These are phyloP conservation scores for Rana temporaria DNA, from an alignment of 2,113 vertebrate species.

Conservation along the genomic window DNA sequence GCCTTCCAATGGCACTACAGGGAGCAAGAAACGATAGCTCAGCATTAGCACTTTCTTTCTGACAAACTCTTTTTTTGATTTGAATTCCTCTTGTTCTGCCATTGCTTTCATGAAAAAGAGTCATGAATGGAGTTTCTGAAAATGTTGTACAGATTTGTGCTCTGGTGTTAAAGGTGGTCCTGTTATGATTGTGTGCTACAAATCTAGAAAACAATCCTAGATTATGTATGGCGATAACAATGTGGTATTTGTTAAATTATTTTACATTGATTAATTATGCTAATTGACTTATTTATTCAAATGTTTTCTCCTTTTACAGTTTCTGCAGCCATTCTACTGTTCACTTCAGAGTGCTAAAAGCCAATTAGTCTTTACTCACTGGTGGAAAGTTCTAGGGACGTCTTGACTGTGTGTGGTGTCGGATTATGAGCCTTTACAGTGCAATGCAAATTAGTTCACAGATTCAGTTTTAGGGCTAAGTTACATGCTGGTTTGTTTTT, in stretches of 20 bases:
- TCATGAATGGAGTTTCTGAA: not conserved
- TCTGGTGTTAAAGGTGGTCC: not conserved
- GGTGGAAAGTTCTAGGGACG: not conserved
- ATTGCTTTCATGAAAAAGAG: constrained; percentile 3
- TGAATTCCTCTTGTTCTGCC: not conserved
- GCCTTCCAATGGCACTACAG: constrained; percentile 64
- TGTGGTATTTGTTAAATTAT: not conserved
- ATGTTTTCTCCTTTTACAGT: not conserved
- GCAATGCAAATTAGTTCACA: too few species aligned
- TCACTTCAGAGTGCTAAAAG: too few species aligned
- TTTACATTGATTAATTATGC: not conserved
- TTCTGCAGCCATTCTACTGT: not conserved
- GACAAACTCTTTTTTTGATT: constrained; percentile 2
- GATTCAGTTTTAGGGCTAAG: too few species aligned
- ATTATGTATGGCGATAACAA: not conserved
- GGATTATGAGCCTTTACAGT: too few species aligned
- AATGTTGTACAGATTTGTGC: constrained; percentile 5
- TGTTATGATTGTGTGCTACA: not conserved
- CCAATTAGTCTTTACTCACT: not conserved
- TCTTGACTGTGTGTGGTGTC: too few species aligned
- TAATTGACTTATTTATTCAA: not conserved
- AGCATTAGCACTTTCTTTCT: not conserved
- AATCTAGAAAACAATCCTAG: not conserved
- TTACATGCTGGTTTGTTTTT: too few species aligned
- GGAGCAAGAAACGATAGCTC: constrained; percentile 79